phyloP scores from a whole-genome alignment of 35 echinoderm and acorn worm genomes.

The Patiria miniata region DNA sequence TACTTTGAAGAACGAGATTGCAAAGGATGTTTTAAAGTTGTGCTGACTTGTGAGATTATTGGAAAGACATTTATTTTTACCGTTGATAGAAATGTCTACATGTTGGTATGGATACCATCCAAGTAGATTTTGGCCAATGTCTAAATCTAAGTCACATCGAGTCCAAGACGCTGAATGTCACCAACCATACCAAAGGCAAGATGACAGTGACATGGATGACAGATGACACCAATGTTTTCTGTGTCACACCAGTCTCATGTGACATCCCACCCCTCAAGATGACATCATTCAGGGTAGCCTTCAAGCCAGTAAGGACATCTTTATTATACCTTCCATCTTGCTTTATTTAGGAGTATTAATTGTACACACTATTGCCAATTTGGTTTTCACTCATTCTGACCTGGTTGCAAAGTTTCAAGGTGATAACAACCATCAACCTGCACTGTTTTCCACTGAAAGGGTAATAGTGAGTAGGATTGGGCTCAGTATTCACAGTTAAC shows the following conservation, averaged over 20 bases:
- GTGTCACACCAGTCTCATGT: constrained; percentile 59
- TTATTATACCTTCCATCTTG: neutral
- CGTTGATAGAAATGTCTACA: constrained; percentile 27
- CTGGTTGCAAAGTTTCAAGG: too few relatives aligned
- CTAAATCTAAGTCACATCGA: constrained; percentile 61
- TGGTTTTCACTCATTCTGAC: too few relatives aligned
- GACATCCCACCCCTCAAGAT: constrained; percentile 98
- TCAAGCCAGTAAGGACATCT: constrained; percentile 87
- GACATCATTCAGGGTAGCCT: constrained; percentile 87
- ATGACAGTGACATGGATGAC: constrained; percentile 94
- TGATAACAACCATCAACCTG: too few relatives aligned
- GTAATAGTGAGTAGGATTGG: too few relatives aligned
- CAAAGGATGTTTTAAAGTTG: too few relatives aligned
- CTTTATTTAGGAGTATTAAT: too few relatives aligned
- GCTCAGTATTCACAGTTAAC: too few relatives aligned
- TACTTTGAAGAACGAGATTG: too few relatives aligned
- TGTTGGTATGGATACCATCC: constrained; percentile 75
- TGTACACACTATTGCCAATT: too few relatives aligned
- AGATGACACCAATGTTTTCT: constrained; percentile 65
- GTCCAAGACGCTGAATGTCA: constrained; percentile 86
- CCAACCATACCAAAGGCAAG: constrained; percentile 97
- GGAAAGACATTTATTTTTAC: too few relatives aligned
- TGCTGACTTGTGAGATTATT: too few relatives aligned
- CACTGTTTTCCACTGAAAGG: too few relatives aligned
- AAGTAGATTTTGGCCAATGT: constrained; percentile 87